A percentile compares a stretch with the other conserved stretches of the same genome.
Evolutionary conservation across 2,113 vertebrate genomes (phyloP).

Genomic region (Uria aalge): DNA sequence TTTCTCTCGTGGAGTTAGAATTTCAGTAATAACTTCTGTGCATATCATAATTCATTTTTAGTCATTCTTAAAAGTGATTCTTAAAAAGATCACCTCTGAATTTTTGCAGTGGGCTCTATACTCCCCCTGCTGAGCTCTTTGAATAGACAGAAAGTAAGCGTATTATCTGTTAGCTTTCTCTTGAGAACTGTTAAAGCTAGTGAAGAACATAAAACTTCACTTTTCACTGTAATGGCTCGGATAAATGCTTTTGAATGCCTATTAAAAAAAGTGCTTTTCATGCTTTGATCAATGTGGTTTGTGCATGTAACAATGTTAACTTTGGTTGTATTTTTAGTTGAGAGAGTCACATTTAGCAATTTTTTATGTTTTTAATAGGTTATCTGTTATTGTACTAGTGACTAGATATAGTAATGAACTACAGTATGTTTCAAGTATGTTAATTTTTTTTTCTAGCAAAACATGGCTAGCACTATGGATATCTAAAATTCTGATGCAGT

Average conservation of each 20-base stretch:
- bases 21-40: neutral
- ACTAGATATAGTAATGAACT: neutral
- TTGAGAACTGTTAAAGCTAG: neutral
- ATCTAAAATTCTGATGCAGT: neutral
- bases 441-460: neutral
- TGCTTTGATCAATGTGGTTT: neutral
- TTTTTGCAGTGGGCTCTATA: neutral
- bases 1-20: neutral
- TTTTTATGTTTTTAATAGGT: neutral
- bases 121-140: conserved; percentile 35
- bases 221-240: neutral
- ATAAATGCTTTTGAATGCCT: neutral
- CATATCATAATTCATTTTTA: neutral
- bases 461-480: neutral
- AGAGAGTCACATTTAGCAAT: neutral
- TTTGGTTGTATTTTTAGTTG: neutral
- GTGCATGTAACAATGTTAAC: neutral
- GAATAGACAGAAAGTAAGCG: neutral
- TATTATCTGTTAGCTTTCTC: neutral
- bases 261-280: neutral
- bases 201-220: neutral
- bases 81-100: neutral
- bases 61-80: neutral
- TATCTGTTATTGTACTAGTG: neutral
- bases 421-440: neutral